Evolutionary conservation across 2,113 vertebrate genomes (phyloP).

Genomic region (Apus apus): DNA sequence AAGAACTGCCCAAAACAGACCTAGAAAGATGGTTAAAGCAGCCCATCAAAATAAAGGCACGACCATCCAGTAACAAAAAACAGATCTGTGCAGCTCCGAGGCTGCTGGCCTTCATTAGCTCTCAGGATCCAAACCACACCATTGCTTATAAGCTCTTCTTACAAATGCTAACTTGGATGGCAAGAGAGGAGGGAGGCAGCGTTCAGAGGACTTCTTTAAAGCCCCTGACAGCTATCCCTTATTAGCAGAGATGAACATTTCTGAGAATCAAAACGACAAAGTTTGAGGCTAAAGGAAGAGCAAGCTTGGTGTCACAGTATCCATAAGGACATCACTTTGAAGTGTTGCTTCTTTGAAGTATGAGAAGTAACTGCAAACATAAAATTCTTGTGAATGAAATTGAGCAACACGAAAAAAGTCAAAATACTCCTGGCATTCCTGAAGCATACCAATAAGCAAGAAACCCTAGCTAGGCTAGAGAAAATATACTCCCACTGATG

Average conservation of each 20-base stretch:
- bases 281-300: conserved; percentile 24
- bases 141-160: neutral
- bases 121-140: neutral
- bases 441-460: neutral
- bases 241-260: conserved; percentile 33
- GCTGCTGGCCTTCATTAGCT: conserved; percentile 19
- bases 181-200: neutral
- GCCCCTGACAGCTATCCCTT: conserved; percentile 7
- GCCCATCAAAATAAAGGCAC: neutral
- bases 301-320: neutral
- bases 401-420: neutral
- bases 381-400: conserved; percentile 28
- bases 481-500: neutral
- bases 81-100: neutral
- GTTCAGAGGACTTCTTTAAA: conserved; percentile 22
- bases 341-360: conserved; percentile 42
- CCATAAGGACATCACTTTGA: conserved; percentile 30
- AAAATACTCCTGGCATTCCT: neutral
- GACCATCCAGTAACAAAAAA: neutral
- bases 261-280: conserved; percentile 24
- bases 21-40: neutral
- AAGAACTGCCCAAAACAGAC: neutral
- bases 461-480: neutral
- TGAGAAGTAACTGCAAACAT: neutral
- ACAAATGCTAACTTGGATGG: neutral